Conservation (phyloP, 2,797 vertebrate species). For the Mastacembelus armatus region DNA sequence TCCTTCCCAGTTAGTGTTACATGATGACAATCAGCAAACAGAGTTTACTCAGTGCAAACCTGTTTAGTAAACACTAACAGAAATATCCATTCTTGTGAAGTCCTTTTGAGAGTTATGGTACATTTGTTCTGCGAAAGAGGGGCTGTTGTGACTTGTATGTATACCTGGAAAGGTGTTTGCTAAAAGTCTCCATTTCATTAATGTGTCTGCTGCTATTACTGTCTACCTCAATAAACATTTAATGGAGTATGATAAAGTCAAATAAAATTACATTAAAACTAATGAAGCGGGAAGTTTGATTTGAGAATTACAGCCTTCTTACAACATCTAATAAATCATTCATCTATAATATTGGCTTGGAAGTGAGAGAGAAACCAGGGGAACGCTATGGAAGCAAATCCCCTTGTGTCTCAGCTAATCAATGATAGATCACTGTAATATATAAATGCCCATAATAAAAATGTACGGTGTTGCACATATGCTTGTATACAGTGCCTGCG, state of each 20-base stretch:
- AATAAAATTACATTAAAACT: constrained; percentile 39
- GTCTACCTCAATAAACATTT: constrained; percentile 32
- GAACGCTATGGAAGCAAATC: constrained; percentile 31
- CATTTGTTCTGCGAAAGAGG: constrained; percentile 31
- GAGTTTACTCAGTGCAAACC: too few species aligned
- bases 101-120: constrained; percentile 4
- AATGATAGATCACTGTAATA: constrained; percentile 44
- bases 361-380: constrained; percentile 47
- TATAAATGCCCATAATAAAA: constrained; percentile 37
- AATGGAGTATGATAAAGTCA: constrained; percentile 31
- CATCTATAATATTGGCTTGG: constrained; percentile 37
- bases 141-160: neutral
- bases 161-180: constrained; percentile 20
- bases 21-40: neutral
- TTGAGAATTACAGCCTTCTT: constrained; percentile 37
- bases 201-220: neutral
- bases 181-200: constrained; percentile 21
- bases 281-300: constrained; percentile 41
- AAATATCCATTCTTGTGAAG: too few species aligned
- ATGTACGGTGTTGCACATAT: constrained; percentile 16
- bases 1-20: constrained; percentile 5
- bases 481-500: neutral
- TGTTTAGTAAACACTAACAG: too few species aligned
- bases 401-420: constrained; percentile 30
- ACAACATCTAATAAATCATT: constrained; percentile 60